Conservation (phyloP, 2,888 invertebrate species). For the Tortrix viridana region DNA sequence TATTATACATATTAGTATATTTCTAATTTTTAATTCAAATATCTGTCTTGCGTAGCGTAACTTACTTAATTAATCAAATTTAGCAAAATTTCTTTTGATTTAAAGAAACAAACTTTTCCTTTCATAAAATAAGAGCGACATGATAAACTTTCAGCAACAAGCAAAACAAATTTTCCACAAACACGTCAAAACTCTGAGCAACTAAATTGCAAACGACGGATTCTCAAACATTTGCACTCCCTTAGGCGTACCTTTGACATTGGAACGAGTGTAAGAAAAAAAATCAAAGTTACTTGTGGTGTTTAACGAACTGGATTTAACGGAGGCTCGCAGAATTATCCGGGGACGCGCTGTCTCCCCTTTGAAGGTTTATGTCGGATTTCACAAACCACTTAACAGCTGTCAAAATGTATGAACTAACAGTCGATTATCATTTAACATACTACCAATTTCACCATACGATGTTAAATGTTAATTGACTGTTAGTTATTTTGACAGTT, state of each 20-base stretch:
- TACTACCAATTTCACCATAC: too few relatives aligned
- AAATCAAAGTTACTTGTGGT: slow-evolving; percentile 28
- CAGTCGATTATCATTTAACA: too few relatives aligned
- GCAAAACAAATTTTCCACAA: slow-evolving; percentile 9
- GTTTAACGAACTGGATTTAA: slow-evolving; percentile 27
- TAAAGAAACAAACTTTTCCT: not conserved
- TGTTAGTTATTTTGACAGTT: too few relatives aligned
- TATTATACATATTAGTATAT: too few relatives aligned
- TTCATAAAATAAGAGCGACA: not conserved
- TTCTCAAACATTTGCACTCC: slow-evolving; percentile 31
- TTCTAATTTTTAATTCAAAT: too few relatives aligned
- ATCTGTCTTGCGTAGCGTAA: not conserved
- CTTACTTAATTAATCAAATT: not conserved
- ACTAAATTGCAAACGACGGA: slow-evolving; percentile 18
- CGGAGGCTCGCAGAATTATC: too few relatives aligned
- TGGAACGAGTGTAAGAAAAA: slow-evolving; percentile 14
- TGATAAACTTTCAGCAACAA: not conserved
- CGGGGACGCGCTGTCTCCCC: too few relatives aligned
- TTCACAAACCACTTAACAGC: too few relatives aligned
- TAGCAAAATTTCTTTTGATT: not conserved
- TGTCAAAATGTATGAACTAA: too few relatives aligned
- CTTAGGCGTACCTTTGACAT: slow-evolving; percentile 28
- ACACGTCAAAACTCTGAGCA: slow-evolving; percentile 8
- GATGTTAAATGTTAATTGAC: too few relatives aligned
- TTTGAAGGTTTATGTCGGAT: too few relatives aligned